Conservation (phyloP, 2,113 vertebrate species). For the Aptenodytes forsteri region DNA sequence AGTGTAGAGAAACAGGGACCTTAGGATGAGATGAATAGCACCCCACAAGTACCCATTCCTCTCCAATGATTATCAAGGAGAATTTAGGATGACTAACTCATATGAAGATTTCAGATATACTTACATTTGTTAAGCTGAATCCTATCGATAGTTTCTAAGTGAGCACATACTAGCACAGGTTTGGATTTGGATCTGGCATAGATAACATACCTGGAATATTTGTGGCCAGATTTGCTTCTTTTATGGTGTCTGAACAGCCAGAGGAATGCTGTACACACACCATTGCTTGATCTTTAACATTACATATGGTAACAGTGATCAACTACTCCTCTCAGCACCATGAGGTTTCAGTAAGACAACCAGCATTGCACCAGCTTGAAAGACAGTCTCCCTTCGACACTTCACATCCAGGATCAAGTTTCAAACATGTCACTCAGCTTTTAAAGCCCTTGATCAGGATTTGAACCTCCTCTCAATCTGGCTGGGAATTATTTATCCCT, state of each 20-base stretch:
- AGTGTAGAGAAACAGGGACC: background rate
- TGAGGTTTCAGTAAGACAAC: background rate
- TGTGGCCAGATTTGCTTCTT: background rate
- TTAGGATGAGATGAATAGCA: background rate
- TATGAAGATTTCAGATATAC: background rate
- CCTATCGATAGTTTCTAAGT: background rate
- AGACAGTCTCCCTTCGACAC: background rate
- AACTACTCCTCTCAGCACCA: background rate
- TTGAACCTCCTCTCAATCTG: background rate
- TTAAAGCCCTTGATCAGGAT: background rate
- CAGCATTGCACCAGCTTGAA: background rate
- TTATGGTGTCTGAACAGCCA: background rate
- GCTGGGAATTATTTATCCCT: background rate
- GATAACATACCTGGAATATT: background rate
- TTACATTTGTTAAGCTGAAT: background rate
- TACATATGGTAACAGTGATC: background rate
- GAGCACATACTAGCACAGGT: background rate
- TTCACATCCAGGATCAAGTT: background rate
- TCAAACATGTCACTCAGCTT: background rate
- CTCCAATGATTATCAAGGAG: background rate
- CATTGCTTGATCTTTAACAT: background rate
- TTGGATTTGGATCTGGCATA: background rate
- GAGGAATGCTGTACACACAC: background rate
- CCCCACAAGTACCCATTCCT: background rate
- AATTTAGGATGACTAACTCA: background rate